phyloP scores from a whole-genome alignment of 2,888 invertebrate genomes.

The Ethmia dodecea region DNA sequence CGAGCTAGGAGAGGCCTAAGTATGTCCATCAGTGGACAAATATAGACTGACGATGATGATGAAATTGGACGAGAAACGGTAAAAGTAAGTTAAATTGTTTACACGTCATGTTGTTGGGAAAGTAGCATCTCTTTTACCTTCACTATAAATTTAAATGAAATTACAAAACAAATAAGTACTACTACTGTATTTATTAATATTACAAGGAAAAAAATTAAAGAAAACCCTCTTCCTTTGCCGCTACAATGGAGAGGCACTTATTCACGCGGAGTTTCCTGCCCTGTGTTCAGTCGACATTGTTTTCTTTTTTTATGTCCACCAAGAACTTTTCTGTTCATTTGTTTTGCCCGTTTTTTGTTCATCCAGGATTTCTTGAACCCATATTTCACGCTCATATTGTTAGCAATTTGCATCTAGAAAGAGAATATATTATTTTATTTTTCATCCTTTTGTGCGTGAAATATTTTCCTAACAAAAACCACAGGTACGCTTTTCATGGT shows the following conservation, averaged over 20 bases:
- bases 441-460: too few relatives aligned
- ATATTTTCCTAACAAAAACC: too few relatives aligned
- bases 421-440: neutral
- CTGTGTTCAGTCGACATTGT: slow-evolving; percentile 51
- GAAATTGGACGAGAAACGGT: too few relatives aligned
- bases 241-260: slow-evolving; percentile 55
- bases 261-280: slow-evolving; percentile 70
- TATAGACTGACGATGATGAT: too few relatives aligned
- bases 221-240: slow-evolving; percentile 26
- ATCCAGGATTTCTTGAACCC: slow-evolving; percentile 70
- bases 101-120: too few relatives aligned
- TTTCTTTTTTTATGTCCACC: slow-evolving; percentile 44
- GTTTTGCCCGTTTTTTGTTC: slow-evolving; percentile 56
- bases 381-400: slow-evolving; percentile 77
- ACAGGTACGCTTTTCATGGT: too few relatives aligned
- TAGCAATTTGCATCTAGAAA: slow-evolving; percentile 44
- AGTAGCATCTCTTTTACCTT: too few relatives aligned
- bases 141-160: too few relatives aligned
- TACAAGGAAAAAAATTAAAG: slow-evolving; percentile 30
- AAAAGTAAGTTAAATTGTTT: too few relatives aligned
- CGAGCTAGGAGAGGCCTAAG: too few relatives aligned
- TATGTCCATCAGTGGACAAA: too few relatives aligned
- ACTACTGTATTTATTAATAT: slow-evolving; percentile 12
- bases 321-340: slow-evolving; percentile 70
- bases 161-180: too few relatives aligned